Evolutionary conservation across 2,797 vertebrate species (phyloP).

Genomic region (Thunnus albacares): DNA sequence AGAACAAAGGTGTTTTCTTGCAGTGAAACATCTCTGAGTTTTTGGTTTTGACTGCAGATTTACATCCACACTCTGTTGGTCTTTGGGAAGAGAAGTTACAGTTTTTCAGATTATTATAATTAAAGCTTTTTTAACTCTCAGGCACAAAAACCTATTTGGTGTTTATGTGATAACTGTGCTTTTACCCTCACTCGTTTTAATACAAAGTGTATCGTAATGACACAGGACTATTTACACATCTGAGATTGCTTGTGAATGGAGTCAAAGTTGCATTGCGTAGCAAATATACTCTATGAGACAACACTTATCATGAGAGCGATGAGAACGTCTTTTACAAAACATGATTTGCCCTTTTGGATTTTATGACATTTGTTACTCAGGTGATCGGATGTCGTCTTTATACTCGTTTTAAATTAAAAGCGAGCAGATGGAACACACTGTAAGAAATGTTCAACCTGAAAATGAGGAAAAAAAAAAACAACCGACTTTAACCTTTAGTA

Average conservation of each 20-base stretch:
- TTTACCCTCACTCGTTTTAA: slow-evolving; percentile 35
- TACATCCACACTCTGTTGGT: slow-evolving; percentile 38
- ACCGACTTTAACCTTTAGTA: slow-evolving; percentile 3
- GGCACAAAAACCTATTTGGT: slow-evolving; percentile 71
- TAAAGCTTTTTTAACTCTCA: slow-evolving; percentile 76
- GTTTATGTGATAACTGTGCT: slow-evolving; percentile 57
- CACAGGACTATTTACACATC: slow-evolving; percentile 68
- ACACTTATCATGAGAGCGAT: slow-evolving; percentile 26
- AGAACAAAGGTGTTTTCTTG: not conserved
- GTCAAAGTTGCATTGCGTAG: slow-evolving; percentile 19
- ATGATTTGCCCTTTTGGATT: slow-evolving; percentile 23
- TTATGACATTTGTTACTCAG: slow-evolving; percentile 22
- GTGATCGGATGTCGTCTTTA: slow-evolving; percentile 9
- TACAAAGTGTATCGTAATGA: slow-evolving; percentile 57
- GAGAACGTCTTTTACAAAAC: slow-evolving; percentile 7
- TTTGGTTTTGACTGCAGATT: slow-evolving; percentile 38
- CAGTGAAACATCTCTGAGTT: slow-evolving; percentile 23
- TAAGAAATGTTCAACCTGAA: slow-evolving; percentile 32
- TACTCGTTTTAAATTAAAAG: not conserved
- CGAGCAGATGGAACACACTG: not conserved
- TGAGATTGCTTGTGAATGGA: slow-evolving; percentile 49
- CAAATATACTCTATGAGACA: slow-evolving; percentile 29
- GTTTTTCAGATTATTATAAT: slow-evolving; percentile 44
- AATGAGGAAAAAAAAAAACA: slow-evolving; percentile 15
- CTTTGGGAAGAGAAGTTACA: slow-evolving; percentile 58